These are phyloP conservation scores for Drosophila insularis DNA, from an alignment of 1,140 invertebrate species.

Conservation along the genomic window DNA sequence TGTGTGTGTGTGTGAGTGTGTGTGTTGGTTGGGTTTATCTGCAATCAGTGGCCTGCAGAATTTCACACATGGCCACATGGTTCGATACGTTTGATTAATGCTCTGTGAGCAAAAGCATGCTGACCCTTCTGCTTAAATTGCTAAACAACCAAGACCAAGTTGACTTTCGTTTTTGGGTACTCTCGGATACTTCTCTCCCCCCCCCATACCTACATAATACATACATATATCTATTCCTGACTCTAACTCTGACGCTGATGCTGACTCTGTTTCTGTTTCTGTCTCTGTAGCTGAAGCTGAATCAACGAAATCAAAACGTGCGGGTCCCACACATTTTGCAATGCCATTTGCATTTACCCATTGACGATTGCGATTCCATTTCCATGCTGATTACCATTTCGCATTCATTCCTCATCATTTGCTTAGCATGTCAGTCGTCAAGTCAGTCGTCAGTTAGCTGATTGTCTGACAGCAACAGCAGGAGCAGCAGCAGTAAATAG, in stretches of 20 bases:
- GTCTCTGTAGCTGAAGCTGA: constrained; percentile 52
- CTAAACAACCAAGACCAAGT: constrained; percentile 35
- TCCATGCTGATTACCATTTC: constrained; percentile 77
- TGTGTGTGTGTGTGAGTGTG: not conserved
- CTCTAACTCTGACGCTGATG: not conserved
- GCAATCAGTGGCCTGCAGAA: constrained; percentile 69
- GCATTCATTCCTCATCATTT: constrained; percentile 80
- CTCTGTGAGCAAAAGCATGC: constrained; percentile 24
- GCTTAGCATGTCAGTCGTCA: constrained; percentile 72
- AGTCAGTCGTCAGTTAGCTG: constrained; percentile 55
- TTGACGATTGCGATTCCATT: constrained; percentile 54
- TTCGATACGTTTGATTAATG: constrained; percentile 75
- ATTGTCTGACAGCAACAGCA: constrained; percentile 54
- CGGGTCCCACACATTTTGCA: constrained; percentile 50
- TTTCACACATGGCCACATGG: constrained; percentile 72
- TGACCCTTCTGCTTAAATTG: constrained; percentile 25
- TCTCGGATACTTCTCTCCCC: not conserved
- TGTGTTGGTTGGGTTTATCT: constrained; percentile 42
- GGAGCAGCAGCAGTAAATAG: not conserved
- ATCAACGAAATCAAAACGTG: constrained; percentile 58
- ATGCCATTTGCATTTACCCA: constrained; percentile 50
- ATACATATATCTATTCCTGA: constrained; percentile 17
- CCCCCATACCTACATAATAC: not conserved
- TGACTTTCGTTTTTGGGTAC: not conserved
- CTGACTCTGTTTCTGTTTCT: constrained; percentile 38